These are phyloP conservation scores for Oxyruncus cristatus DNA, from an alignment of 2,113 vertebrate genomes.

Conservation along the genomic window DNA sequence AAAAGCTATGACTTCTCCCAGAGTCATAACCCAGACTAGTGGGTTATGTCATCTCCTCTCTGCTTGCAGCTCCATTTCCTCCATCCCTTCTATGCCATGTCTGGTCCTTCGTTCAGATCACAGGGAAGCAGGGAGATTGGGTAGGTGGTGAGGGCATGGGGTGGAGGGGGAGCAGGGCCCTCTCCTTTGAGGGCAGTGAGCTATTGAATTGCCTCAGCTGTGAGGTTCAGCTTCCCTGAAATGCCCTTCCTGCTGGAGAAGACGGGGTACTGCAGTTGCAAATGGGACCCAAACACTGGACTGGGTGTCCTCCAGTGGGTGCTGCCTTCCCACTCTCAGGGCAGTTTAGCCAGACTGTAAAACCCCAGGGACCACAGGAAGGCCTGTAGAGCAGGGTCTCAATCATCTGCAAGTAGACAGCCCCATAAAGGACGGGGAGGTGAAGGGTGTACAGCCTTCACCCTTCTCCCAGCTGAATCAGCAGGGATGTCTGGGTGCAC, in stretches of 20 bases:
- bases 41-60: accelerated
- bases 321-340: accelerated
- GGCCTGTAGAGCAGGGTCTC: neutral
- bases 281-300: neutral
- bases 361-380: neutral
- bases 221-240: neutral
- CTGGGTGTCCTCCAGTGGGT: neutral
- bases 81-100: neutral
- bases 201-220: neutral
- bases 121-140: neutral
- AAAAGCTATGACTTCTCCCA: neutral
- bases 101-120: neutral
- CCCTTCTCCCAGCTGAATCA: neutral
- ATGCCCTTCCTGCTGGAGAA: neutral
- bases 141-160: accelerated
- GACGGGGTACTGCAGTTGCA: neutral
- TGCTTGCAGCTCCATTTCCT: accelerated
- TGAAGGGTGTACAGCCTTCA: neutral
- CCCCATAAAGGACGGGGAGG: neutral
- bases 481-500: accelerated
- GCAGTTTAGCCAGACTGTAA: neutral
- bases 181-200: neutral
- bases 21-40: neutral
- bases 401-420: neutral
- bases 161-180: neutral